A percentile compares a stretch with the other conserved stretches of the same genome.
These are phyloP conservation scores for Aphidius colemani DNA, from an alignment of 2,888 invertebrate species.

Conservation along the genomic window DNA sequence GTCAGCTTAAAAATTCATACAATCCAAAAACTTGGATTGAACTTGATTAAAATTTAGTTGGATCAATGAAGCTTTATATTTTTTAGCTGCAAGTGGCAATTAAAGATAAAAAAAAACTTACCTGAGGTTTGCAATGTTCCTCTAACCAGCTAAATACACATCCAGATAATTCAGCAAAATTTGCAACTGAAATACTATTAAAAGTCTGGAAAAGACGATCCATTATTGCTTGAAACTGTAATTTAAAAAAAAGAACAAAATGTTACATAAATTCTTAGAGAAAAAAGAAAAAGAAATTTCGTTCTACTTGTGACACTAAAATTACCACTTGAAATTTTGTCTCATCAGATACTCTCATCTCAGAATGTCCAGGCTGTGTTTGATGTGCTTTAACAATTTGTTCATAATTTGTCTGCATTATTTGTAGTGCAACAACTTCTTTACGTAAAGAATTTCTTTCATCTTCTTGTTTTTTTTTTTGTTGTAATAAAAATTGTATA, in stretches of 20 bases:
- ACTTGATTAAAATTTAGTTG: no score
- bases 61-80: no score
- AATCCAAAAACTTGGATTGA: no score
- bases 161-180: conserved; percentile 91
- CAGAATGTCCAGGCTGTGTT: conserved; percentile 84
- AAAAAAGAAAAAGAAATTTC: conserved; percentile 9
- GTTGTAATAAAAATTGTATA: conserved; percentile 87
- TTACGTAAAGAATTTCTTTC: conserved; percentile 87
- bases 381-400: conserved; percentile 96
- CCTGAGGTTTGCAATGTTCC: conserved; percentile 94
- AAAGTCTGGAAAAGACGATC: conserved; percentile 92
- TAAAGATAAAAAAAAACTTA: conserved; percentile 38
- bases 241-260: conserved; percentile 14
- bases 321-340: conserved; percentile 93
- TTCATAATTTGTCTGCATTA: conserved; percentile 89
- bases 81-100: background rate
- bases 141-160: conserved; percentile 97
- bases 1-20: no score
- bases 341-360: conserved; percentile 89
- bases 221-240: conserved; percentile 92
- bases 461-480: conserved; percentile 94
- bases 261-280: conserved; percentile 14
- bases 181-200: conserved; percentile 84
- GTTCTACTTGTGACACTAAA: conserved; percentile 10
- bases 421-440: conserved; percentile 90